These are phyloP conservation scores for Sipha flava DNA, from an alignment of 1,140 invertebrate genomes.

Conservation along the genomic window DNA sequence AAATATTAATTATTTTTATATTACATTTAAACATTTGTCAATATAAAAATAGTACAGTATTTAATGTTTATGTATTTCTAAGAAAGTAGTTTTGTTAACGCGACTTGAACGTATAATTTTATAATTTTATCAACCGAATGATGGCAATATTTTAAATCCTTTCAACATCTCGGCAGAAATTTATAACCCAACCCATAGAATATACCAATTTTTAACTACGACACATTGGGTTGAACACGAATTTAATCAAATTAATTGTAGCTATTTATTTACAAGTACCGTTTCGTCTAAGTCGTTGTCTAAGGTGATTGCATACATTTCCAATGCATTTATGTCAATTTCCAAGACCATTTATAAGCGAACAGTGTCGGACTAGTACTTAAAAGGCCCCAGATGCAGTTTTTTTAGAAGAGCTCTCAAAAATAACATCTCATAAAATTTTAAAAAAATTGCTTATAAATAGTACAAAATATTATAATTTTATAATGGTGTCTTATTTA, in stretches of 20 bases:
- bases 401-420: too few species aligned
- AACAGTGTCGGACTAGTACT: too few species aligned
- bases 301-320: background rate
- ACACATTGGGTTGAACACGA: background rate
- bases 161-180: background rate
- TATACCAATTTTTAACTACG: background rate
- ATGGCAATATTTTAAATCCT: background rate
- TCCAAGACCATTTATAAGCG: background rate
- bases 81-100: too few species aligned
- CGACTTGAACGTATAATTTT: background rate
- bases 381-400: too few species aligned
- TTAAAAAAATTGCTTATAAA: too few species aligned
- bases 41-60: too few species aligned
- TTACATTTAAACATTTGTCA: too few species aligned
- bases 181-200: background rate
- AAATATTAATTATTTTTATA: too few species aligned
- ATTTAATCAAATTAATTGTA: background rate
- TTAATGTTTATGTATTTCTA: too few species aligned
- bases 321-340: background rate
- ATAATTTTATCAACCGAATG: background rate
- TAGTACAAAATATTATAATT: too few species aligned
- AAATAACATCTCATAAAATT: too few species aligned
- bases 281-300: background rate
- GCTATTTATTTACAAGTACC: background rate
- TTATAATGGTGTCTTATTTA: too few species aligned